phyloP scores from a whole-genome alignment of 2,113 vertebrate genomes.

The Emydura subglobosa region DNA sequence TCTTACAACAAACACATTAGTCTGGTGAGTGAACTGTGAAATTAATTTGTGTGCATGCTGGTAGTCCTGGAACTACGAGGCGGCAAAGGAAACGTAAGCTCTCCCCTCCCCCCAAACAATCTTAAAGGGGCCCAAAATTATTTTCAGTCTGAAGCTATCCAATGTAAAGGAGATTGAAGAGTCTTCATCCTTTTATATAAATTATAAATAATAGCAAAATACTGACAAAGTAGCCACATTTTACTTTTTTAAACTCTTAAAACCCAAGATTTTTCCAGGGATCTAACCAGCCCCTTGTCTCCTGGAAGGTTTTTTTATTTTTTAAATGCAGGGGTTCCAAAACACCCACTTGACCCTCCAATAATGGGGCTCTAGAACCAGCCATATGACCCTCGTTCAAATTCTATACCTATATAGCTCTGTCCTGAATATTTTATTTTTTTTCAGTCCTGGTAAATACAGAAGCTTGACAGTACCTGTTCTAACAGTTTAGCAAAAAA shows the following conservation, averaged over 20 bases:
- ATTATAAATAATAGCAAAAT: not conserved
- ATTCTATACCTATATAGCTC: not conserved
- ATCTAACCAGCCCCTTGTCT: not conserved
- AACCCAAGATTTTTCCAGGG: not conserved
- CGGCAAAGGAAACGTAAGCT: not conserved
- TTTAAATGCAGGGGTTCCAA: not conserved
- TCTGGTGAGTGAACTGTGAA: slow-evolving; percentile 85
- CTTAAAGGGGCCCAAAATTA: not conserved
- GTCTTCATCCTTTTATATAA: not conserved
- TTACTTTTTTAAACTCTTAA: not conserved
- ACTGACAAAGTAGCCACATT: not conserved
- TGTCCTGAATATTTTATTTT: not conserved
- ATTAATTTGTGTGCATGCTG: not conserved
- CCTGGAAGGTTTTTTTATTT: not conserved
- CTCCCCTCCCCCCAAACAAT: not conserved
- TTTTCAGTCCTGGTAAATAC: not conserved
- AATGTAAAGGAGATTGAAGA: not conserved
- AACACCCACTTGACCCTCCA: not conserved
- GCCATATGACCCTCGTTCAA: fast-evolving
- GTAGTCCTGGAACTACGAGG: not conserved
- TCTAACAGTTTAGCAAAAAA: not conserved
- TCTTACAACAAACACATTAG: slow-evolving; percentile 96
- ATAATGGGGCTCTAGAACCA: not conserved
- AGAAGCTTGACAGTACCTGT: not conserved
- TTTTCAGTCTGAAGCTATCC: not conserved